Evolutionary conservation across 64 coral and sea anemone genomes (phyloP).

Genomic region (Porites lutea): DNA sequence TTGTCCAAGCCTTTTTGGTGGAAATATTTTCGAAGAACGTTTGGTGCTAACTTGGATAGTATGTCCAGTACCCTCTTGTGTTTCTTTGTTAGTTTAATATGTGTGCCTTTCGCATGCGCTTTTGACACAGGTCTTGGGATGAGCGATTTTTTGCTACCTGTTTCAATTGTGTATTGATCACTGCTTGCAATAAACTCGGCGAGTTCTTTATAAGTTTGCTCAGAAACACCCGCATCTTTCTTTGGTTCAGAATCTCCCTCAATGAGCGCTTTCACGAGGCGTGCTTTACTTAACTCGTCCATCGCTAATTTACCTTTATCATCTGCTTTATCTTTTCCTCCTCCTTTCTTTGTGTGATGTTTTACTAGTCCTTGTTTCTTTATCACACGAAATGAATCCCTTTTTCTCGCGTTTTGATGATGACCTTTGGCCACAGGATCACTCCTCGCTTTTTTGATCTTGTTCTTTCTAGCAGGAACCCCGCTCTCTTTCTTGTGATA

Average conservation of each 20-base stretch:
- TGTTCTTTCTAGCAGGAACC: background rate
- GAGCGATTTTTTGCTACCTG: constrained; percentile 27
- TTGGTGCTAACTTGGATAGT: constrained; percentile 24
- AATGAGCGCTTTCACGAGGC: constrained; percentile 31
- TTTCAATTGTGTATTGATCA: constrained; percentile 3
- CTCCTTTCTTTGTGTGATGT: background rate
- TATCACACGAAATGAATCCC: background rate
- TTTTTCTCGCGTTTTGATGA: background rate
- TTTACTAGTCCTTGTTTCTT: background rate
- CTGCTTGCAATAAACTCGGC: constrained; percentile 5
- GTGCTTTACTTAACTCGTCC: constrained; percentile 23
- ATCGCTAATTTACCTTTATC: background rate
- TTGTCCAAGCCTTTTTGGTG: constrained; percentile 43
- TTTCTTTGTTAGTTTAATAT: constrained; percentile 21
- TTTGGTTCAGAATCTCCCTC: background rate
- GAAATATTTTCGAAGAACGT: constrained; percentile 26
- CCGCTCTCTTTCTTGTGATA: background rate
- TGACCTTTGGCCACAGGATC: background rate
- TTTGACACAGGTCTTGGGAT: background rate
- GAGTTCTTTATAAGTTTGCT: constrained; percentile 14
- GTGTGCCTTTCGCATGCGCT: background rate
- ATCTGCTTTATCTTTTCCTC: background rate
- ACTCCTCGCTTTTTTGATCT: background rate
- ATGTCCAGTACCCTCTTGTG: background rate
- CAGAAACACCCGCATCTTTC: background rate